phyloP scores from a whole-genome alignment of 2,797 vertebrate species.

The Micropoecilia bifurca region DNA sequence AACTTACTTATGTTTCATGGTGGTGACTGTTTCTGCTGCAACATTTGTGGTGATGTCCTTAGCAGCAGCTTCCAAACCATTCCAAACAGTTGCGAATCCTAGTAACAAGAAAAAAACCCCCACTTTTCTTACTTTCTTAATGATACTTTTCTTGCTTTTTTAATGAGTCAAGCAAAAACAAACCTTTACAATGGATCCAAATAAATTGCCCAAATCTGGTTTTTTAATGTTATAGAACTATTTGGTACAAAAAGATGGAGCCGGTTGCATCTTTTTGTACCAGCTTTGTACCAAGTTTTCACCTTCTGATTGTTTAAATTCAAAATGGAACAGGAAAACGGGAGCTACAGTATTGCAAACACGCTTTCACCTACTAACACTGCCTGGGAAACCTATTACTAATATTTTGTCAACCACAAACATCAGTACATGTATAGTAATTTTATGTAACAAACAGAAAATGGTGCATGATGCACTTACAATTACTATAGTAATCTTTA shows the following conservation, averaged over 20 bases:
- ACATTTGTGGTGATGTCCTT: constrained; percentile 93
- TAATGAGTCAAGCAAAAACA: not conserved
- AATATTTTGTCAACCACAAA: not conserved
- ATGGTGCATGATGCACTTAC: not conserved
- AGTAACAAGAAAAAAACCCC: not conserved
- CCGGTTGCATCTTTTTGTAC: no score
- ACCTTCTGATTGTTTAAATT: not conserved
- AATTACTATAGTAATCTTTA: not conserved
- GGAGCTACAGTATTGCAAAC: not conserved
- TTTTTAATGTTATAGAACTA: not conserved
- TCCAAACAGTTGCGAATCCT: constrained; percentile 98
- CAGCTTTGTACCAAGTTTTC: not conserved
- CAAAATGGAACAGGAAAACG: not conserved
- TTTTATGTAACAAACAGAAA: not conserved
- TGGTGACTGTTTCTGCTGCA: constrained; percentile 93
- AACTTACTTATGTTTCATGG: constrained; percentile 95
- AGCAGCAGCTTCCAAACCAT: constrained; percentile 92
- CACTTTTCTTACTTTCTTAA: not conserved
- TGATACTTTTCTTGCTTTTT: not conserved
- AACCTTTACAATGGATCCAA: not conserved
- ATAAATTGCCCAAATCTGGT: not conserved
- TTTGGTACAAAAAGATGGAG: not conserved
- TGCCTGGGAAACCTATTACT: not conserved
- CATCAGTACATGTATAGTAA: not conserved
- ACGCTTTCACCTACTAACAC: not conserved